Evolutionary conservation across 2,113 vertebrate genomes (phyloP).

Genomic region (Sceloporus tristichus): DNA sequence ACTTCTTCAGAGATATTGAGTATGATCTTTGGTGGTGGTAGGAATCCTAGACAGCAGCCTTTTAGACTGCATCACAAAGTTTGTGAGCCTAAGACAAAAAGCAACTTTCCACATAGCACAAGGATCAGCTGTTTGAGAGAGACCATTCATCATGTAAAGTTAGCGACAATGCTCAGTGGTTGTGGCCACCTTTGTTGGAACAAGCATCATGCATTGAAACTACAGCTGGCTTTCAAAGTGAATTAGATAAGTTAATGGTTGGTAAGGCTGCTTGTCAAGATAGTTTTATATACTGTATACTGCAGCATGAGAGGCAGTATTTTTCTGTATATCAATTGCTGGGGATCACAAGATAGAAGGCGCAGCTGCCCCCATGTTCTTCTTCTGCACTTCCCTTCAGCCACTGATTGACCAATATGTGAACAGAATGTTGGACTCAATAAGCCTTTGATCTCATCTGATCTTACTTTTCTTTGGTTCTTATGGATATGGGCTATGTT

Average conservation of each 20-base stretch:
- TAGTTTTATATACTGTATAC: no score
- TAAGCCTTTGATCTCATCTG: neutral
- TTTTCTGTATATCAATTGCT: no score
- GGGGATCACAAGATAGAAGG: no score
- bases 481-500: neutral
- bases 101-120: neutral
- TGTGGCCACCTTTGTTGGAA: neutral
- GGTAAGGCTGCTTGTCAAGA: no score
- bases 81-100: neutral
- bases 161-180: neutral
- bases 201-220: neutral
- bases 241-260: neutral
- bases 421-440: no score
- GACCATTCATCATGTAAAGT: neutral
- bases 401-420: no score
- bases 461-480: neutral
- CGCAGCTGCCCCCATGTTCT: no score
- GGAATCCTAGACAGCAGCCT: neutral
- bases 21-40: no score
- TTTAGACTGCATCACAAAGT: neutral
- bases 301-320: no score
- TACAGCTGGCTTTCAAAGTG: no score
- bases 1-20: neutral
- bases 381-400: no score
- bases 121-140: neutral